Percentiles rank a stretch among this genome's conserved stretches.
Conservation (phyloP, 2,113 vertebrate species). For the Varanus salvator region DNA sequence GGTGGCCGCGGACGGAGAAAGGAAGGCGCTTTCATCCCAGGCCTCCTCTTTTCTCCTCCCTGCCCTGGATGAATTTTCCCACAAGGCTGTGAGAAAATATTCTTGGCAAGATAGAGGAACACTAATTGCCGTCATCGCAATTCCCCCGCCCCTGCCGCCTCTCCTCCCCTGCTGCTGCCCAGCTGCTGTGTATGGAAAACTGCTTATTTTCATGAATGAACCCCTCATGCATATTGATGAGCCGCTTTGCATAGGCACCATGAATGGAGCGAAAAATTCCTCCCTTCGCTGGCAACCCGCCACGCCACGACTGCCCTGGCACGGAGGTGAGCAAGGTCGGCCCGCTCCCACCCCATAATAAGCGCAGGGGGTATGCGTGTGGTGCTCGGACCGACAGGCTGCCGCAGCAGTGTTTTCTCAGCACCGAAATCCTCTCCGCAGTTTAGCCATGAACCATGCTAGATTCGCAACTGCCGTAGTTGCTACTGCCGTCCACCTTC, state of each 20-base stretch:
- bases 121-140: constrained; percentile 14
- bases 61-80: neutral
- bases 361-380: neutral
- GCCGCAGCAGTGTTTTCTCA: neutral
- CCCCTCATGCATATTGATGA: constrained; percentile 45
- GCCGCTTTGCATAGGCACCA: neutral
- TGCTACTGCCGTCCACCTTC: no score
- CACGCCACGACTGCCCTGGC: neutral
- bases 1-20: no score
- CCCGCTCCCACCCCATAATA: neutral
- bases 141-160: neutral
- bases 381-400: neutral
- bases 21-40: neutral
- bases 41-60: neutral
- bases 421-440: neutral
- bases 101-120: constrained; percentile 12
- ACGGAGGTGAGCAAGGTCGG: neutral
- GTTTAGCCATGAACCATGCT: neutral
- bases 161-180: neutral
- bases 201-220: constrained; percentile 30
- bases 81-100: constrained; percentile 24
- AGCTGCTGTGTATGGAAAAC: constrained; percentile 6
- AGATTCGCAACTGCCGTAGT: no score
- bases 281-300: neutral
- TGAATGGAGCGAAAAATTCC: constrained; percentile 8